Conservation (phyloP, 2,113 vertebrate genomes). For the Felis chaus region DNA sequence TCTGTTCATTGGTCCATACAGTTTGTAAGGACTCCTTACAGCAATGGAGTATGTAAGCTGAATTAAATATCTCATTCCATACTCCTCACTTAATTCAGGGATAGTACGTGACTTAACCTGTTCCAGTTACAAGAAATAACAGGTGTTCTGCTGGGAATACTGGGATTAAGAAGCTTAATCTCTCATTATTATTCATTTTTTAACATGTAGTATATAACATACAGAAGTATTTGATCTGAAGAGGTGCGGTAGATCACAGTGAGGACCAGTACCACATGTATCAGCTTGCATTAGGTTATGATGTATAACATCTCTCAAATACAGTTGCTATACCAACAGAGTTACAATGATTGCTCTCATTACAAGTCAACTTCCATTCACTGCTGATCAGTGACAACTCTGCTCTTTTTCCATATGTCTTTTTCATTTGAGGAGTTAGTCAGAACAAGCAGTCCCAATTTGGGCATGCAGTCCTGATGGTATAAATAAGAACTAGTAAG, state of each 20-base stretch:
- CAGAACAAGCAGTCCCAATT: not conserved
- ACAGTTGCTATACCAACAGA: not conserved
- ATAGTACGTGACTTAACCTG: not conserved
- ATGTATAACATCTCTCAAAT: not conserved
- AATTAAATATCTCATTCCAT: not conserved
- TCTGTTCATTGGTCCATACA: not conserved
- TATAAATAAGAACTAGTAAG: not conserved
- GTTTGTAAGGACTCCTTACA: not conserved
- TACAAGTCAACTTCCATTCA: not conserved
- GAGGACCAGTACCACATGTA: not conserved
- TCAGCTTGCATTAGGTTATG: not conserved
- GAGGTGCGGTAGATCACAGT: not conserved
- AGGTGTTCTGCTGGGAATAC: not conserved
- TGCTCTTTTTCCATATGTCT: not conserved
- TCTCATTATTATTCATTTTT: not conserved
- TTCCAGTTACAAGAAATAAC: not conserved
- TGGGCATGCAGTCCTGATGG: not conserved
- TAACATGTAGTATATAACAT: not conserved
- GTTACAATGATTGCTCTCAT: not conserved
- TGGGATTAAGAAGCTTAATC: not conserved
- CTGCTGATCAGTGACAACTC: not conserved
- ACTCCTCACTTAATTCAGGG: not conserved
- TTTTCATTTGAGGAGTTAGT: not conserved
- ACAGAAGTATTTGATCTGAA: not conserved
- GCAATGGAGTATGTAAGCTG: not conserved